Evolutionary conservation across 2,113 vertebrate species (phyloP).

Genomic region (Laticauda laticaudata): DNA sequence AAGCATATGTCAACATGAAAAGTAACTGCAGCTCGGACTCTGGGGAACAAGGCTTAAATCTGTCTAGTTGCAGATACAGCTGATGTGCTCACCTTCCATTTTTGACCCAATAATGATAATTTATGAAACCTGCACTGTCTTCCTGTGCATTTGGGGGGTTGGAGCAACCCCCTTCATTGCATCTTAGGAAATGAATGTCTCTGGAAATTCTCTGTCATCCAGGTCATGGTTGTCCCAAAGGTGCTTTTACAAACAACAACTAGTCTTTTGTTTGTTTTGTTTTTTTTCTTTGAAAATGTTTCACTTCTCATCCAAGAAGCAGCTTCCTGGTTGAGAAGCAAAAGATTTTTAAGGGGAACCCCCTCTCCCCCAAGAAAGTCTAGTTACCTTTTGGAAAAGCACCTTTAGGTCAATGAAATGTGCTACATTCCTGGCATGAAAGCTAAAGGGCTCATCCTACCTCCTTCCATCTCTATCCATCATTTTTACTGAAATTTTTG

Average conservation of each 20-base stretch:
- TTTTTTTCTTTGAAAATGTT: not conserved
- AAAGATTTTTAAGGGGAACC: not conserved
- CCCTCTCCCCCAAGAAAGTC: not conserved
- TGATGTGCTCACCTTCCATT: conserved; percentile 30
- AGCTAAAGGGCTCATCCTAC: not conserved
- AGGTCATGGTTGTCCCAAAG: not conserved
- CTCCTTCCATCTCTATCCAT: not conserved
- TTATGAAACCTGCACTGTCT: not conserved
- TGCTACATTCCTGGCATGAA: not conserved
- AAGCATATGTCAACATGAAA: conserved; percentile 38
- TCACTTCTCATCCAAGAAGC: not conserved
- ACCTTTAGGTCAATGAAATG: not conserved
- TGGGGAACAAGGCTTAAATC: conserved; percentile 33
- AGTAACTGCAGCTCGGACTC: conserved; percentile 33
- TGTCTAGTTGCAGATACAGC: conserved; percentile 29
- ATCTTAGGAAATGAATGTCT: too few species aligned
- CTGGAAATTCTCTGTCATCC: not conserved
- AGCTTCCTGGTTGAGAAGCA: not conserved
- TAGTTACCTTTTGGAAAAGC: not conserved
- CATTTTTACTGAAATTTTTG: not conserved
- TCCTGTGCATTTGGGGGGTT: too few species aligned
- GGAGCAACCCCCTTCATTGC: not conserved
- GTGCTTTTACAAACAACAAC: not conserved
- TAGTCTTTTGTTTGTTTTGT: not conserved
- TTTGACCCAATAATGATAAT: conserved; percentile 22